Evolutionary conservation across 1,140 invertebrate genomes (phyloP).

Genomic region (Homalodisca vitripennis): DNA sequence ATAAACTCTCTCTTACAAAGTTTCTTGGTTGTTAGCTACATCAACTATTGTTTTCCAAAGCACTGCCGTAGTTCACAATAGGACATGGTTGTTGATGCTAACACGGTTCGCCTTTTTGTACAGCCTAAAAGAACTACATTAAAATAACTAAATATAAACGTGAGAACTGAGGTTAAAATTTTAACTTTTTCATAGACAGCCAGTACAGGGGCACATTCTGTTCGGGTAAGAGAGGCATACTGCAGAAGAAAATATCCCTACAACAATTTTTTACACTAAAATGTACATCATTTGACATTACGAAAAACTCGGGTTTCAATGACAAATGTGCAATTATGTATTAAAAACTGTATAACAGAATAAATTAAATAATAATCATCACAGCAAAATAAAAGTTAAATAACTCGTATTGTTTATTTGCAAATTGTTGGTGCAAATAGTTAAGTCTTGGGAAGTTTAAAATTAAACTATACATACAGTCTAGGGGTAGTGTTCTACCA

Average conservation of each 20-base stretch:
- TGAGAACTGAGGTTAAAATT: background rate
- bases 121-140: too few species aligned
- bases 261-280: too few species aligned
- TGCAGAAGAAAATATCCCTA: background rate
- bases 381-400: conserved; percentile 1
- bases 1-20: background rate
- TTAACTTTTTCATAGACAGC: background rate
- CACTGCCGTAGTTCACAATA: background rate
- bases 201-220: background rate
- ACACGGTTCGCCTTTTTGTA: too few species aligned
- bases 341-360: background rate
- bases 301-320: background rate
- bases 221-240: background rate
- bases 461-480: conserved; percentile 40
- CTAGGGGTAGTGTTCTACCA: conserved; percentile 34
- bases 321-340: background rate
- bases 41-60: background rate
- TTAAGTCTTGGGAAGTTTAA: conserved; percentile 36
- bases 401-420: conserved; percentile 36
- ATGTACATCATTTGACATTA: too few species aligned
- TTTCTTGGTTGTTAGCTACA: background rate
- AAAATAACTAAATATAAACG: too few species aligned
- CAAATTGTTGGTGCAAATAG: conserved; percentile 38
- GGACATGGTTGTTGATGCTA: background rate
- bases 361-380: conserved; percentile 24